Base-by-base conservation (phyloP, 1,140 invertebrate genomes). In the Bombus turneri region DNA sequence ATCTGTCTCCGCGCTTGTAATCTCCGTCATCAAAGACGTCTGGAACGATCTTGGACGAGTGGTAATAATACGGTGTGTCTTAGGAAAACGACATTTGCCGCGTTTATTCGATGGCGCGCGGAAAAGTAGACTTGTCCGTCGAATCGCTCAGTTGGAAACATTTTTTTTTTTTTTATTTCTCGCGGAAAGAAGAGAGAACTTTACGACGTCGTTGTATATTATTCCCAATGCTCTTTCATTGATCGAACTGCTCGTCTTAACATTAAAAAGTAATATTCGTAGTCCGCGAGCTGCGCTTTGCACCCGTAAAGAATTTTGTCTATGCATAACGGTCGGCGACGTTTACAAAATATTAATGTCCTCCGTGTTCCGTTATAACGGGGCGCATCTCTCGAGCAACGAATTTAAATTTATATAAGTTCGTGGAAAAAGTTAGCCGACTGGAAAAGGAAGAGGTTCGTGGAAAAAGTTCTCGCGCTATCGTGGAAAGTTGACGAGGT, bases 401-500 rank as follows among this genome's bases (percentile, higher is more conserved):
- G 28, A 83, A 83, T 83, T 83, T 83, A 68, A 83, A 83, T 77
- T 53, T 83, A 77, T 77, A 77, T 25, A 53, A 83, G 59, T 77
- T 77, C 3, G 25, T 3, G 43, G 41, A 66, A 37, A 5, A 74
- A 82, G 18, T 64, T 82, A 31, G 31, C 31, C 18, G n/a, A 28
- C 28, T 31, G 22, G 31, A 47, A 34, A 13, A 62, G 37, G 59
- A 64, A n/a, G 57, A 66, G 31, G 69, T 39, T 37, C 31, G 34
- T 28, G 25, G 18, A 4, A 6, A 13, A 84, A 80, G 22, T 84
- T 84, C 28, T n/a, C 15, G 8, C 53, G 59, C 31, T 37, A 9
- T 1, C 28, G 66, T 0, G 18, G 53, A 81, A 81, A 81, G 69
- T 81, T 66, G 47, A 59, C 53, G 41, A 81, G 25, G 34, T 37